Conservation (phyloP, 2,113 vertebrate species). For the Petrocephalus microphthalmus region DNA sequence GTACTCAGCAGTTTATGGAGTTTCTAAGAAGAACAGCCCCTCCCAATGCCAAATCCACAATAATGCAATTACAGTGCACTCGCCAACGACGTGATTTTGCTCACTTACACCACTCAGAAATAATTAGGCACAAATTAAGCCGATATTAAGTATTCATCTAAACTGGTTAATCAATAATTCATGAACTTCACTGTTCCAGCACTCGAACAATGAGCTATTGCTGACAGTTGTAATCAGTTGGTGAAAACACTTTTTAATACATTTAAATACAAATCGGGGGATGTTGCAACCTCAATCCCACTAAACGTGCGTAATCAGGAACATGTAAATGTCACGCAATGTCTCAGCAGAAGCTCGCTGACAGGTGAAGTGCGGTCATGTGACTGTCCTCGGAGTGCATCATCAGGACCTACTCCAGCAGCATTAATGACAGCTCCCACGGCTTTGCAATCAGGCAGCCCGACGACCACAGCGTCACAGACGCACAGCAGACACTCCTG, state of each 20-base stretch:
- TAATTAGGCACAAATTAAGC: background rate
- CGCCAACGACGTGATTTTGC: background rate
- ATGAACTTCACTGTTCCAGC: background rate
- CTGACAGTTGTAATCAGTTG: background rate
- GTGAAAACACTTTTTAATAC: background rate
- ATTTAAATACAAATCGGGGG: background rate
- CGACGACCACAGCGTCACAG: too few species aligned
- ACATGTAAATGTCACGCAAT: background rate
- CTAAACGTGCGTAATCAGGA: background rate
- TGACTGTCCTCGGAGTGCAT: background rate
- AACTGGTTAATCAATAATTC: background rate
- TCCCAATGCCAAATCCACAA: background rate
- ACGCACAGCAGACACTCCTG: background rate
- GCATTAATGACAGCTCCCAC: too few species aligned
- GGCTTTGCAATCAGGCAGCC: background rate
- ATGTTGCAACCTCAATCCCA: background rate
- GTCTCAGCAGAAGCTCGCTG: background rate
- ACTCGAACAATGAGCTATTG: background rate
- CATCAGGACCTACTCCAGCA: background rate
- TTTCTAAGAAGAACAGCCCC: background rate
- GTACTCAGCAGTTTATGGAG: background rate
- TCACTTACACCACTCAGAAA: background rate
- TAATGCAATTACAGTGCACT: background rate
- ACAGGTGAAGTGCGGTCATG: background rate
- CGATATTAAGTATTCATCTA: background rate